A percentile compares a stretch with the other conserved stretches of the same genome.
These are phyloP conservation scores for Pammene aurita DNA, from an alignment of 2,888 invertebrate genomes.

Conservation along the genomic window DNA sequence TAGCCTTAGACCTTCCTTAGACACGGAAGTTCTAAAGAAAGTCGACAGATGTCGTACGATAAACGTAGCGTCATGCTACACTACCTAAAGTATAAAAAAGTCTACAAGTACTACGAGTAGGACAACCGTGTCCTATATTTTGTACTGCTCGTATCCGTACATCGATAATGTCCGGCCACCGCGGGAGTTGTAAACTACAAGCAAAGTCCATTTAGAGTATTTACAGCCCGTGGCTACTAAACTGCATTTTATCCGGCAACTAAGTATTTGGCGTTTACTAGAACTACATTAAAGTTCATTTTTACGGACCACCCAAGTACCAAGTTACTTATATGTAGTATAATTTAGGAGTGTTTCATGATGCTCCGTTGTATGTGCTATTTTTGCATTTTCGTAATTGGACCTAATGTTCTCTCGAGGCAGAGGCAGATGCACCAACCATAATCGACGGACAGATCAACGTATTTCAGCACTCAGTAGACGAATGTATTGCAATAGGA, in stretches of 20 bases:
- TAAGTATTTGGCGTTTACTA: slow-evolving; percentile 39
- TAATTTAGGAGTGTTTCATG: neutral
- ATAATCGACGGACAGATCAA: too few species aligned
- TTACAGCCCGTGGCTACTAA: slow-evolving; percentile 48
- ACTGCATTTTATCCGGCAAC: slow-evolving; percentile 46
- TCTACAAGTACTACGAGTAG: neutral
- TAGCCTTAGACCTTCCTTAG: too few species aligned
- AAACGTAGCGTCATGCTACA: too few species aligned
- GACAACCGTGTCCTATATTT: slow-evolving; percentile 18
- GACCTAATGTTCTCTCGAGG: too few species aligned
- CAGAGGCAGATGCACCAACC: too few species aligned
- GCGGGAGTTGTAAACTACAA: slow-evolving; percentile 48
- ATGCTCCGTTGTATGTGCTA: too few species aligned
- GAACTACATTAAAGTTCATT: slow-evolving; percentile 19
- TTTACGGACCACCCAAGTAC: slow-evolving; percentile 46
- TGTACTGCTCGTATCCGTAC: neutral
- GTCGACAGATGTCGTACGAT: too few species aligned
- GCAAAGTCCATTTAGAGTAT: slow-evolving; percentile 52
- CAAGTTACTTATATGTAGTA: neutral
- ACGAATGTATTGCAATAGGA: too few species aligned
- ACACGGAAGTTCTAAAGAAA: too few species aligned
- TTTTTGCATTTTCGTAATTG: too few species aligned
- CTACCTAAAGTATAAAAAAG: neutral
- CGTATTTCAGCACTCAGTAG: too few species aligned
- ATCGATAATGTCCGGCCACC: slow-evolving; percentile 40